Conservation (phyloP, 1,140 invertebrate genomes). For the Pseudomyrmex sp. region DNA sequence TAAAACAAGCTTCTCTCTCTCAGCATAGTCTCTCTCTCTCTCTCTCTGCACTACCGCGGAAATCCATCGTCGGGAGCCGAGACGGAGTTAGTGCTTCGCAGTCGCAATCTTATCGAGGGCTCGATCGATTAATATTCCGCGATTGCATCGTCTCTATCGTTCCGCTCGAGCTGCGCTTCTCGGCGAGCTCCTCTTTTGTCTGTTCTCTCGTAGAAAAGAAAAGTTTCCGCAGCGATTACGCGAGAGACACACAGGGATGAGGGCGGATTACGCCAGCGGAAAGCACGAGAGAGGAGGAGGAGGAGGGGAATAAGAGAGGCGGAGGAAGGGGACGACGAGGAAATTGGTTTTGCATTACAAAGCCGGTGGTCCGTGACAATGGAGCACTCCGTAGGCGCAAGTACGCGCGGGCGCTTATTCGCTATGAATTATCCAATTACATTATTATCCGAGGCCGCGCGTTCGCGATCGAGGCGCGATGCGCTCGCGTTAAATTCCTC, state of each 20-base stretch:
- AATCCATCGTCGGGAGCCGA: not conserved
- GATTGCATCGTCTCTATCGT: conserved; percentile 37
- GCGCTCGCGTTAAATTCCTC: conserved; percentile 33
- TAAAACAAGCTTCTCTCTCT: not conserved
- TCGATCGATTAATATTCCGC: conserved; percentile 48
- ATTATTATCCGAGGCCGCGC: conserved; percentile 51
- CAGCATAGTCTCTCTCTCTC: no score
- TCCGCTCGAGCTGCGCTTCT: conserved; percentile 13
- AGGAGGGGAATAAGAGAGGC: conserved; percentile 14
- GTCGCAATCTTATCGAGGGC: conserved; percentile 19
- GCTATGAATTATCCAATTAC: conserved; percentile 72
- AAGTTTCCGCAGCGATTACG: conserved; percentile 36
- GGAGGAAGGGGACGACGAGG: not conserved
- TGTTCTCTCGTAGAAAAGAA: conserved; percentile 17
- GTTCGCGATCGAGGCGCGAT: conserved; percentile 33
- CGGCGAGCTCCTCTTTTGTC: not conserved
- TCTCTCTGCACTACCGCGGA: not conserved
- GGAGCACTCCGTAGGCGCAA: conserved; percentile 50
- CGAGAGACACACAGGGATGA: conserved; percentile 17
- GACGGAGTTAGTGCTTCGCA: conserved; percentile 5
- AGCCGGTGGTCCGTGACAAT: conserved; percentile 68
- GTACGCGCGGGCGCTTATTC: conserved; percentile 58
- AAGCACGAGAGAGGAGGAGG: not conserved
- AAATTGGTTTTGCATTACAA: conserved; percentile 73
- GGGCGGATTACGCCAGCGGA: not conserved